Evolutionary conservation across 2,888 invertebrate genomes (phyloP).

Genomic region (Drosophila fungiperda): DNA sequence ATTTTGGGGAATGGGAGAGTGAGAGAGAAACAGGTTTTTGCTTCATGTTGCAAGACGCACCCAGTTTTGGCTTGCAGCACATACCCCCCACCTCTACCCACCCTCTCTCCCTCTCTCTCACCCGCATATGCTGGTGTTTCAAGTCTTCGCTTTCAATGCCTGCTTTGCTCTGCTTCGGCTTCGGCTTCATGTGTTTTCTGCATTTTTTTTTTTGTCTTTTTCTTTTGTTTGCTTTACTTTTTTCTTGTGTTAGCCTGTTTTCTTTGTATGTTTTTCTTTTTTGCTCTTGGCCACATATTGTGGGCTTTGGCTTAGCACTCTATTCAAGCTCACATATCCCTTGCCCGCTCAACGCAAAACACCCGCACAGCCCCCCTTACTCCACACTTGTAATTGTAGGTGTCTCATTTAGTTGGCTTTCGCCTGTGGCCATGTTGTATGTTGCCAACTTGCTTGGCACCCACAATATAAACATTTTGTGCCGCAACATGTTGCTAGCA

Average conservation of each 20-base stretch:
- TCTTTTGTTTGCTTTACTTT: constrained; percentile 35
- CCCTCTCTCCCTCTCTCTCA: not conserved
- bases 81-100: not conserved
- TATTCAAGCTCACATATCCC: constrained; percentile 23
- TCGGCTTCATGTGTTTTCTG: constrained; percentile 38
- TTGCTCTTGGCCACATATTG: constrained; percentile 64
- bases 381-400: constrained; percentile 49
- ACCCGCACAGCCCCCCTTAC: not conserved
- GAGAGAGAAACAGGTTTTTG: constrained; percentile 9
- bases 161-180: constrained; percentile 63
- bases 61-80: constrained; percentile 52
- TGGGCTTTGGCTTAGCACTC: constrained; percentile 48
- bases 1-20: constrained; percentile 9
- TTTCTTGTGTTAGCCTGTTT: constrained; percentile 8
- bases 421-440: constrained; percentile 30
- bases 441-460: constrained; percentile 38
- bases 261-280: constrained; percentile 13
- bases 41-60: constrained; percentile 71
- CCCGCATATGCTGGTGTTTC: constrained; percentile 28
- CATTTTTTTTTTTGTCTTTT: constrained; percentile 4
- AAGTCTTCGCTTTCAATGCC: constrained; percentile 74
- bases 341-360: not conserved
- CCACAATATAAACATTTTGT: constrained; percentile 41
- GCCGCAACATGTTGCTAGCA: constrained; percentile 45
- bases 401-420: constrained; percentile 55